phyloP scores from a whole-genome alignment of 2,113 vertebrate genomes.

The Myanophis thanlyinensis region DNA sequence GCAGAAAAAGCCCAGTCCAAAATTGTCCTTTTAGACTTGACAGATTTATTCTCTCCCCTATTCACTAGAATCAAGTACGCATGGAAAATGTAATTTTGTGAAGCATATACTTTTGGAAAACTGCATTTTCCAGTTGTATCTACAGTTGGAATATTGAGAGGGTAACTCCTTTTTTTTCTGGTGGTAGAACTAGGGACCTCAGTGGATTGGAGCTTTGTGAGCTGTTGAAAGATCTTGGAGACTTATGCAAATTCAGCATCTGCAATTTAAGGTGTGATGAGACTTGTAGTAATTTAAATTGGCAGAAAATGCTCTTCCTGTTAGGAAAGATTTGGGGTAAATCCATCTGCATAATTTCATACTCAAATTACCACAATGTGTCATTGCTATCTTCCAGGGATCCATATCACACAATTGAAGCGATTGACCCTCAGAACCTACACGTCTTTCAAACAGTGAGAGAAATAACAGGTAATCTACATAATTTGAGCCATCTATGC shows the following conservation, averaged over 20 bases:
- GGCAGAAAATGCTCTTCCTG: not conserved
- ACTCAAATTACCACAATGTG: not conserved
- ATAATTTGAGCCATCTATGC: not conserved
- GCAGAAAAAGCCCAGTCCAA: too few species aligned
- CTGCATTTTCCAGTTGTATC: not conserved
- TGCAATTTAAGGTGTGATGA: not conserved
- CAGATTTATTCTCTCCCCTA: not conserved
- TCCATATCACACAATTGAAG: slow-evolving; percentile 90
- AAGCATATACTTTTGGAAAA: not conserved
- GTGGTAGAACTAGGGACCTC: not conserved
- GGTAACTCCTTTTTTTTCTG: not conserved
- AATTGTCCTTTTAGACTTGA: too few species aligned
- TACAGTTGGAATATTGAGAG: not conserved
- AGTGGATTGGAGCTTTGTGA: not conserved
- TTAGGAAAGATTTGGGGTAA: not conserved
- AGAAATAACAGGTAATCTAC: slow-evolving; percentile 92
- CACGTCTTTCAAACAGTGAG: slow-evolving; percentile 92
- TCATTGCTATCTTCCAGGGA: slow-evolving; percentile 77
- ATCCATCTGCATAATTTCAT: not conserved
- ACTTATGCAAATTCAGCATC: not conserved
- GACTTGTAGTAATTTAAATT: not conserved
- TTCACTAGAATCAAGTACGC: not conserved
- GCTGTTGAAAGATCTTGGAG: not conserved
- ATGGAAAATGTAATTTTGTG: not conserved
- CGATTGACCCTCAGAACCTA: slow-evolving; percentile 91